phyloP scores from a whole-genome alignment of 2,113 vertebrate genomes.

The Rhinoptilus africanus region DNA sequence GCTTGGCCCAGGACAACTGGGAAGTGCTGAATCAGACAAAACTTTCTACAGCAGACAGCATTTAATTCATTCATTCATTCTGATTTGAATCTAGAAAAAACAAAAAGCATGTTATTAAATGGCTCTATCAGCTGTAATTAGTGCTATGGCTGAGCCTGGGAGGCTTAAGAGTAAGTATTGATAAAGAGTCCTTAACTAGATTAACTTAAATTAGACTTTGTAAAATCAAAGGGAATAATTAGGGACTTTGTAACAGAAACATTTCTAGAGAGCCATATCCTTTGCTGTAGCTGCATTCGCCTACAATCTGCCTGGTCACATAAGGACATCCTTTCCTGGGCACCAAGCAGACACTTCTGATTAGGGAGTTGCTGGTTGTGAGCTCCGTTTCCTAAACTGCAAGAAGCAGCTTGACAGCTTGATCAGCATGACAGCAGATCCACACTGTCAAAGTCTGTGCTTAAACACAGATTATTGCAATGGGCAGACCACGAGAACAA shows the following conservation, averaged over 20 bases:
- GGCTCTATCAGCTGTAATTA: neutral
- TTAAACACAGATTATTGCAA: conserved; percentile 3
- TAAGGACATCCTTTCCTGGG: neutral
- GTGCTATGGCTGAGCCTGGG: neutral
- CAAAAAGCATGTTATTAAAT: neutral
- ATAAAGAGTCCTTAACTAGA: neutral
- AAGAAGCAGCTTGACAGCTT: conserved; percentile 18
- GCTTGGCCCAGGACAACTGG: neutral
- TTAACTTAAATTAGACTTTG: neutral
- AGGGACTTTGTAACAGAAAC: neutral
- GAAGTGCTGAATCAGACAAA: neutral
- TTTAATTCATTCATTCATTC: neutral
- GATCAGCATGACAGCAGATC: conserved; percentile 19
- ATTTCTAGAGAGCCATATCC: neutral
- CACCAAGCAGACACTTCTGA: neutral
- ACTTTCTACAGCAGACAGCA: neutral
- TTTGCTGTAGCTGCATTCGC: neutral
- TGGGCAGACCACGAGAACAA: neutral
- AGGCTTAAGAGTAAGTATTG: neutral
- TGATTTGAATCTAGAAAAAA: neutral
- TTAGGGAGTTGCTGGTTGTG: neutral
- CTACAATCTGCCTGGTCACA: neutral
- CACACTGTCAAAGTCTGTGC: neutral
- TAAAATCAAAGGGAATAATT: neutral
- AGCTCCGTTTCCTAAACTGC: neutral